Evolutionary conservation across 2,797 vertebrate genomes (phyloP), one percentile per base, ranked within the genome.

Genomic region (Cheirogaleus major): DNA sequence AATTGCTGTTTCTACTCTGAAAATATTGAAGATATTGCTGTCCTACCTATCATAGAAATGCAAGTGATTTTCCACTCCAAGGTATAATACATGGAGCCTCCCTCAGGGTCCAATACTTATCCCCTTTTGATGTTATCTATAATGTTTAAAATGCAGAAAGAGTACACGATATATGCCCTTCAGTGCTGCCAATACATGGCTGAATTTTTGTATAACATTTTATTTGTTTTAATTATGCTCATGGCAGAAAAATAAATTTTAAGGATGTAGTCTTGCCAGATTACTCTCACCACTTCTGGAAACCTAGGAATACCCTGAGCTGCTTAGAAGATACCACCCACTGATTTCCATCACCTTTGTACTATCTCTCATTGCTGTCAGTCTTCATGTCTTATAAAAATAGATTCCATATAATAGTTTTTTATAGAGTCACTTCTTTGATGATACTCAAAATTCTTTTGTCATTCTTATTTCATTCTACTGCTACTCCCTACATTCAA

Each of bases 171-270:
- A 27, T n/a, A 69, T 79, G 15, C 4, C 5, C 20, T 76, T 95
- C n/a, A 84, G 59, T 35, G 25, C 7, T 96, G 18, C 41, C n/a
- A 59, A 5, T 7, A 50, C 48, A 41, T 52, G 9, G 30, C n/a
- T 87, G 1, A n/a, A 30, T 70, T 83, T 96, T 91, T 85, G 2
- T 69, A 15, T 80, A 35, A 61, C 6, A 81, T 65, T 95, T 27
- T 20, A 38, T 87, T 94, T 95, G 12, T 78, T 90, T 93, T 93
- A 91, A 93, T 81, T 96, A 20, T 73, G 10, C 27, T 91, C 25
- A 13, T 52, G 32, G 4, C 6, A 69, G 38, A 65, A 85, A 70
- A 73, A 11, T 91, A 12, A 23, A 2, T 91, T 96, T 89, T 89
- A 52, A 45, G 14, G 3, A 70, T 43, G 69, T 0, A 61, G 4